Evolutionary conservation across 2,888 invertebrate species (phyloP), one percentile per base, ranked within the genome.

Genomic region (Melanchra persicariae): DNA sequence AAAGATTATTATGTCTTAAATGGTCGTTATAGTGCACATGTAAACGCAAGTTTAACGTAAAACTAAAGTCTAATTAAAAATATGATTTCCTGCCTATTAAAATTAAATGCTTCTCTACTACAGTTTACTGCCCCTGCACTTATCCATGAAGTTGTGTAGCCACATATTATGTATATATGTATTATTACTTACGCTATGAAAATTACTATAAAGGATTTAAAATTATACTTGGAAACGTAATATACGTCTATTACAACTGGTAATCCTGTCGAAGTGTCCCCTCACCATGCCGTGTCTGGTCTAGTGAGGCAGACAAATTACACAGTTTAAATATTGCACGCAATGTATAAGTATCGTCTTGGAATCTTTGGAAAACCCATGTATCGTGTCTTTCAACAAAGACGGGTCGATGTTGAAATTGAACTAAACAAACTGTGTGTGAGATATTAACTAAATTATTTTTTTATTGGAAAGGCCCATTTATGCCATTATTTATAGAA

Each of bases 191-290:
- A 61, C 34, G 45, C 49, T 63, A 70, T 60, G 65, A 55, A 54
- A 69, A 67, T 69, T 58, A 49, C 57, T 67, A 22, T 70, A 70
- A 77, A 70, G 74, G 54, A 60, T 62, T 65, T 49, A 37, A 69
- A 65, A 70, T 73, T 67, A 64, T 52, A 49, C 69, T 60, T 61
- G 24, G 43, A 55, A 49, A 57, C 40, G 62, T 77, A 71, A 77
- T 77, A 52, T n/a, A 54, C 61, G 57, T 62, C 49, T 62, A 62
- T 62, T 70, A 70, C 40, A 22, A 47, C 34, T 74, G 24, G 24
- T 26, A 45, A 37, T 40, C 37, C 49, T 51, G 64, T 61, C 69
- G 19, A 58, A 77, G 47, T 57, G 66, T 54, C 57, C 58, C 34
- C 47, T 19, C 52, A 61, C 26, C 43, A 59, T 62, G 62, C 58